Evolutionary conservation across 1,140 invertebrate species (phyloP).

Genomic region (Magallana ariakensis): DNA sequence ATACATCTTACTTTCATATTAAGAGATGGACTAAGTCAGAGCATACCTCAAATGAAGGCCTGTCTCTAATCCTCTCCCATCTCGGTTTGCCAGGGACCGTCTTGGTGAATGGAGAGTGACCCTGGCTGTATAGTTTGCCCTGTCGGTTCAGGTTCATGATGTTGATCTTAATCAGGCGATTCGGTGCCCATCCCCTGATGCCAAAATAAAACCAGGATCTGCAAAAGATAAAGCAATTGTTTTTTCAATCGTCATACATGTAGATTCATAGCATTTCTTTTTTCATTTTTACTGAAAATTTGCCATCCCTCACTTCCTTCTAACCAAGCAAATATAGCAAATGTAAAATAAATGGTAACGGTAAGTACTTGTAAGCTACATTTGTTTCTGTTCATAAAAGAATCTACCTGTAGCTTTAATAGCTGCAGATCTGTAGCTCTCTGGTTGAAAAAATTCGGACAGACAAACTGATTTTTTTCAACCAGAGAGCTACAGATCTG

Average conservation of each 20-base stretch:
- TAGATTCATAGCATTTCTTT: background rate
- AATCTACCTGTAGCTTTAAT: too few species aligned
- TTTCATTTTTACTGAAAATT: too few species aligned
- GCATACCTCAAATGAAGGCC: conserved; percentile 74
- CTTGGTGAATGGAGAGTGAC: conserved; percentile 90
- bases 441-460: too few species aligned
- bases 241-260: background rate
- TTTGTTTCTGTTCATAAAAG: too few species aligned
- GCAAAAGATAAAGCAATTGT: conserved; percentile 44
- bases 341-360: too few species aligned
- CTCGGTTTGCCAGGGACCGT: conserved; percentile 82
- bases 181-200: conserved; percentile 83
- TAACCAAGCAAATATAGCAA: too few species aligned
- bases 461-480: too few species aligned
- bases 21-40: background rate
- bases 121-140: conserved; percentile 93
- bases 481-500: too few species aligned
- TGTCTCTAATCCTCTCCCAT: conserved; percentile 88
- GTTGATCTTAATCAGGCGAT: conserved; percentile 87
- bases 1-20: too few species aligned
- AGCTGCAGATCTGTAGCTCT: too few species aligned
- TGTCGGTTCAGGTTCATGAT: conserved; percentile 93
- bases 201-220: conserved; percentile 97
- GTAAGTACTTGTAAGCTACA: too few species aligned
- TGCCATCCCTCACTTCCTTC: too few species aligned